phyloP scores from a whole-genome alignment of 1,140 invertebrate species.

The Brachionus angularis region DNA sequence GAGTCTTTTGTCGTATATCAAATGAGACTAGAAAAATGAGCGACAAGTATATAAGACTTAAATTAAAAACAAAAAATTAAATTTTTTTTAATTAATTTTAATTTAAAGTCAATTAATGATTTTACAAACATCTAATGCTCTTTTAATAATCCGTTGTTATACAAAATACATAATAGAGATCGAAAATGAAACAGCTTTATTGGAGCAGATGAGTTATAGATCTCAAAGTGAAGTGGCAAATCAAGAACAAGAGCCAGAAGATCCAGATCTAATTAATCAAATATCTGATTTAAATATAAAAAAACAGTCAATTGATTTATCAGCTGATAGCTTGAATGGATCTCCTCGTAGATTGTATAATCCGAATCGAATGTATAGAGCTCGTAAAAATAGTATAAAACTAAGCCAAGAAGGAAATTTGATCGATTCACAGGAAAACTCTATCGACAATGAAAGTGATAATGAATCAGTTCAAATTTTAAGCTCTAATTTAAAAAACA shows the following conservation, averaged over 20 bases:
- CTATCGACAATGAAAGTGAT: constrained; percentile 12
- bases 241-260: neutral
- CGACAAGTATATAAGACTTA: constrained; percentile 69
- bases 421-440: constrained; percentile 17
- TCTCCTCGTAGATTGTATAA: constrained; percentile 2
- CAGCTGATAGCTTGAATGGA: constrained; percentile 11
- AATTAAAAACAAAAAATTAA: too few species aligned
- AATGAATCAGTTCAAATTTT: neutral
- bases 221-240: neutral
- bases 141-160: constrained; percentile 74
- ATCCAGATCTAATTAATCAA: neutral
- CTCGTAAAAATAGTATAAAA: neutral
- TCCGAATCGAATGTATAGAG: constrained; percentile 9
- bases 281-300: neutral
- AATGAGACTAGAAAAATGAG: constrained; percentile 74
- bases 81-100: constrained; percentile 45
- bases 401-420: neutral
- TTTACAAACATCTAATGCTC: constrained; percentile 88
- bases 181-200: constrained; percentile 15
- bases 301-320: constrained; percentile 1
- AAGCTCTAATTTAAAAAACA: neutral
- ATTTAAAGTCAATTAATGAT: constrained; percentile 76
- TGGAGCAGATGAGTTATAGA: constrained; percentile 27
- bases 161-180: constrained; percentile 45
- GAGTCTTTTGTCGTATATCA: constrained; percentile 73